A percentile compares a stretch with the other conserved stretches of the same genome.
These are phyloP conservation scores for Microcebus lehilahytsara DNA, from an alignment of 2,113 vertebrate species.

Conservation along the genomic window DNA sequence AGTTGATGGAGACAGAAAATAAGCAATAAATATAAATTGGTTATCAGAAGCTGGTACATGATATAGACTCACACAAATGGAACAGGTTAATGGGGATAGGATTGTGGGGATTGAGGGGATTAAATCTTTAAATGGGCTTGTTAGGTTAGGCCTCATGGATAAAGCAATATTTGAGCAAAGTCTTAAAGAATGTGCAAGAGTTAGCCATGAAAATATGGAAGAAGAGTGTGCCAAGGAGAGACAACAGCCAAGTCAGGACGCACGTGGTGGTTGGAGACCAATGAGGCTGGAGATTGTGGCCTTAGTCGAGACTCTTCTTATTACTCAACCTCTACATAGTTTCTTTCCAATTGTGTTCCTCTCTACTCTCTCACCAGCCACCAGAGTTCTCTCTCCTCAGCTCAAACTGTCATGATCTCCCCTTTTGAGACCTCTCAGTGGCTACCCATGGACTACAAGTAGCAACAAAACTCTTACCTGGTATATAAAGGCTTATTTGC, in stretches of 20 bases:
- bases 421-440: neutral
- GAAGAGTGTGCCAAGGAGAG: no score
- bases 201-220: neutral
- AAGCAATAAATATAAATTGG: neutral
- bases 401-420: neutral
- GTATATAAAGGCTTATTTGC: neutral
- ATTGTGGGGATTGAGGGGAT: neutral
- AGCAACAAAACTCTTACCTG: neutral
- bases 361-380: neutral
- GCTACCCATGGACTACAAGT: neutral
- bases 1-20: neutral
- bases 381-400: neutral
- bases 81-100: neutral
- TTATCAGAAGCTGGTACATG: neutral
- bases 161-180: neutral
- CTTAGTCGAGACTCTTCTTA: neutral
- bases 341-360: neutral
- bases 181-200: neutral
- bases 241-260: rapidly evolving
- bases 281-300: neutral
- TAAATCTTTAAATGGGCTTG: neutral
- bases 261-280: no score
- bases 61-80: neutral
- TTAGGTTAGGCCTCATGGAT: neutral
- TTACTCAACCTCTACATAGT: neutral